Percentiles rank a stretch among this genome's conserved stretches.
phyloP scores from a whole-genome alignment of 2,888 invertebrate genomes.

The Phyllotreta cruciferae region DNA sequence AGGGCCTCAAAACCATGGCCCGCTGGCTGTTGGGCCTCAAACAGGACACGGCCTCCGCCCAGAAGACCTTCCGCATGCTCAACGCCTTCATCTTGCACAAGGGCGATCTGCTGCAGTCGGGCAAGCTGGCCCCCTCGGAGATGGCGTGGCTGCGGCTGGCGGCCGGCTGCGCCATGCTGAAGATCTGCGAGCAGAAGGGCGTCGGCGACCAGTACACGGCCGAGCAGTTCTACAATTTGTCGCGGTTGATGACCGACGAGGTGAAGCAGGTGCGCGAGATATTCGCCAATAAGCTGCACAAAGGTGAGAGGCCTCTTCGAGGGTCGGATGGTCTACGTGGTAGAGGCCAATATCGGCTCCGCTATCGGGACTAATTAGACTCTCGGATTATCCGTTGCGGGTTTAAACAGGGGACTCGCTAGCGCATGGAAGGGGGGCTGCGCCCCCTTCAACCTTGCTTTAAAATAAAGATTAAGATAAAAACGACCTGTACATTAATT shows the following conservation, averaged over 20 bases:
- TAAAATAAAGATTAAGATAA: too few species aligned
- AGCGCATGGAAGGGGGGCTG: too few species aligned
- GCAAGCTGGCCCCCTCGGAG: constrained; percentile 80
- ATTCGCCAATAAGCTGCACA: constrained; percentile 91
- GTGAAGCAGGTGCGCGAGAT: constrained; percentile 77
- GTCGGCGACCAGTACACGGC: constrained; percentile 94
- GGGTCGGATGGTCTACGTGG: too few species aligned
- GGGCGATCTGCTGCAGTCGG: constrained; percentile 70
- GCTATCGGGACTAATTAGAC: too few species aligned
- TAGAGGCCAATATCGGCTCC: too few species aligned
- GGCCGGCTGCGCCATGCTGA: constrained; percentile 95
- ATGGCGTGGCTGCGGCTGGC: constrained; percentile 92
- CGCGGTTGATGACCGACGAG: constrained; percentile 86
- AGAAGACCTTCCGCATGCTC: constrained; percentile 93
- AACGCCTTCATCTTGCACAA: constrained; percentile 93
- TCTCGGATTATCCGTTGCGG: too few species aligned
- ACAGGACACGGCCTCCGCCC: constrained; percentile 84
- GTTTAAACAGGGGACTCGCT: too few species aligned
- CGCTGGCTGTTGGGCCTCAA: constrained; percentile 93
- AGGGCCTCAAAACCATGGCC: constrained; percentile 95
- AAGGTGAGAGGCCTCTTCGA: too few species aligned
- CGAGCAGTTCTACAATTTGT: constrained; percentile 93
- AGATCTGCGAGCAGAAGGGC: constrained; percentile 95
- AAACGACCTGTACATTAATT: too few species aligned
- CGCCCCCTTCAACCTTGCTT: too few species aligned